phyloP scores from a whole-genome alignment of 1,140 invertebrate genomes.

The Polypedilum vanderplanki region DNA sequence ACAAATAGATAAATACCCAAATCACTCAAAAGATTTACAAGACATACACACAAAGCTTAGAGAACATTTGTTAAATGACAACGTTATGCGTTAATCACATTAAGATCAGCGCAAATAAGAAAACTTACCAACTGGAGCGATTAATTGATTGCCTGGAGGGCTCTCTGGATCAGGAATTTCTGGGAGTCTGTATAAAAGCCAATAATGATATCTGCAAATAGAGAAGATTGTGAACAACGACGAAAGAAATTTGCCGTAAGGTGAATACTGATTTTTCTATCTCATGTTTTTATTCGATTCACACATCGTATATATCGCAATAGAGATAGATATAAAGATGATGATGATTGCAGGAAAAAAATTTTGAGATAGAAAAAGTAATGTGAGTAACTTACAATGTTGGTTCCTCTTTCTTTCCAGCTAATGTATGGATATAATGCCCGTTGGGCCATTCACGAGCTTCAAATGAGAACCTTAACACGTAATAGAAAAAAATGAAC shows the following conservation, averaged over 20 bases:
- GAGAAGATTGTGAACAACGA: neutral
- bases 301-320: too few relatives aligned
- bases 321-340: too few relatives aligned
- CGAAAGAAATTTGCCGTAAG: neutral
- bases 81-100: too few relatives aligned
- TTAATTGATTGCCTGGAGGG: constrained; percentile 74
- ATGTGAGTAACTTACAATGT: constrained; percentile 50
- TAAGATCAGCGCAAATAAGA: neutral
- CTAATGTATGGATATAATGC: constrained; percentile 80
- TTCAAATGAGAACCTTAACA: constrained; percentile 54
- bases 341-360: too few relatives aligned
- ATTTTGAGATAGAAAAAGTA: too few relatives aligned
- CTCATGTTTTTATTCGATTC: too few relatives aligned
- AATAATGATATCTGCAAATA: constrained; percentile 62
- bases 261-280: neutral
- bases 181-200: constrained; percentile 72
- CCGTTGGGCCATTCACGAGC: constrained; percentile 84
- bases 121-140: constrained; percentile 70
- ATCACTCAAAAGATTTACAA: neutral
- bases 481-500: neutral
- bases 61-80: too few relatives aligned
- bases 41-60: neutral
- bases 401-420: constrained; percentile 77
- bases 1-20: neutral
- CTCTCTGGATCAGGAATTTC: constrained; percentile 65